Evolutionary conservation across 2,113 vertebrate species (phyloP).

Genomic region (Vulpes vulpes): DNA sequence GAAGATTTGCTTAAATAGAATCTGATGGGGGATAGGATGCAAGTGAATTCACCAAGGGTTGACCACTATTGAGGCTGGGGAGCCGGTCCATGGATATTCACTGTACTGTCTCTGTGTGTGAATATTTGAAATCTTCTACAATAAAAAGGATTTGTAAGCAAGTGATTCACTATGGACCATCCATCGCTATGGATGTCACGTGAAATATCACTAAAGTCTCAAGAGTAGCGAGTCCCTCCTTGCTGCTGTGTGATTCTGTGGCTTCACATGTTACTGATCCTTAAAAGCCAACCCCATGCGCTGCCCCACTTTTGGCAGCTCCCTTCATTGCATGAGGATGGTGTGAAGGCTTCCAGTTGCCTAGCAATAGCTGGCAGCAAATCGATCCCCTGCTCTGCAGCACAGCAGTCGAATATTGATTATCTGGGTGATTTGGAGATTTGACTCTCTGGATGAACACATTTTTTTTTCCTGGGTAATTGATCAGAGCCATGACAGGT

Average conservation of each 20-base stretch:
- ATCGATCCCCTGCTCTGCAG: neutral
- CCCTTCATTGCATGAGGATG: fast-evolving
- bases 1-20: neutral
- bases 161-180: constrained; percentile 51
- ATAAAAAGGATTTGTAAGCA: neutral
- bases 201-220: constrained; percentile 45
- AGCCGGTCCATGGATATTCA: too few relatives aligned
- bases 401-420: constrained; percentile 59
- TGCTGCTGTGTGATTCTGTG: neutral
- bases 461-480: neutral
- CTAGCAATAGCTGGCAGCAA: constrained; percentile 71
- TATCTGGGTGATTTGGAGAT: constrained; percentile 68
- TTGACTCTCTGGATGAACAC: neutral
- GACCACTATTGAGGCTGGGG: neutral
- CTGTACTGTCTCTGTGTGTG: neutral
- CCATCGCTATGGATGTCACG: neutral
- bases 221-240: neutral
- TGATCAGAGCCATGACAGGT: neutral
- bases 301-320: neutral
- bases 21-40: neutral
- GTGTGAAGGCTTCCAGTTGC: constrained; percentile 65
- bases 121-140: neutral
- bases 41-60: neutral
- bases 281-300: constrained; percentile 32
- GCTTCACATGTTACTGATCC: neutral